Evolutionary conservation across 2,888 invertebrate species (phyloP).

Genomic region (Rhabditophanes sp.): DNA sequence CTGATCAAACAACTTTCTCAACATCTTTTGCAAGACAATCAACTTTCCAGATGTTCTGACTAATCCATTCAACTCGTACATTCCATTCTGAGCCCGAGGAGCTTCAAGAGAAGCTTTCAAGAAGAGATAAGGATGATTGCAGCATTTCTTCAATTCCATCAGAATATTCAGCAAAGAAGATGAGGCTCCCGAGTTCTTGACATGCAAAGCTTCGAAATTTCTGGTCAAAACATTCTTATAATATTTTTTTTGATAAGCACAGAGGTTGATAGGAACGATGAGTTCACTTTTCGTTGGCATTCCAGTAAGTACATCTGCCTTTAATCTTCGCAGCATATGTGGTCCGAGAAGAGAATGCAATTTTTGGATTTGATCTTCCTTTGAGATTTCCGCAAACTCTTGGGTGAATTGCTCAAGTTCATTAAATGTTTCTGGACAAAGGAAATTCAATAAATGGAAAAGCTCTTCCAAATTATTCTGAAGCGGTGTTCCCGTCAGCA

Average conservation of each 20-base stretch:
- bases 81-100: conserved; percentile 42
- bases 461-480: conserved; percentile 98
- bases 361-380: conserved; percentile 96
- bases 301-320: conserved; percentile 83
- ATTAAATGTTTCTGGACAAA: conserved; percentile 68
- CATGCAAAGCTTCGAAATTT: conserved; percentile 91
- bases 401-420: conserved; percentile 83
- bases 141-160: conserved; percentile 99
- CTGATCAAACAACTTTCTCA: conserved; percentile 65
- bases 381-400: conserved; percentile 94
- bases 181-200: conserved; percentile 66
- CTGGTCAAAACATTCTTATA: conserved; percentile 95
- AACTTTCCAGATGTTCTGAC: conserved; percentile 88
- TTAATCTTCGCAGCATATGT: conserved; percentile 91
- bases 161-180: conserved; percentile 92
- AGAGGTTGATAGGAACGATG: conserved; percentile 91
- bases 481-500: conserved; percentile 90
- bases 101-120: conserved; percentile 61
- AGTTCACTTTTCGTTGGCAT: conserved; percentile 99
- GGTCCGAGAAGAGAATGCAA: conserved; percentile 94
- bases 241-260: conserved; percentile 96
- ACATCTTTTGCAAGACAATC: conserved; percentile 77
- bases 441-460: conserved; percentile 92
- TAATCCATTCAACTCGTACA: conserved; percentile 70
- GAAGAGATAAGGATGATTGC: conserved; percentile 96